Base-by-base conservation (phyloP, 1,140 invertebrate genomes). In the Ceratosolen fusciceps region DNA sequence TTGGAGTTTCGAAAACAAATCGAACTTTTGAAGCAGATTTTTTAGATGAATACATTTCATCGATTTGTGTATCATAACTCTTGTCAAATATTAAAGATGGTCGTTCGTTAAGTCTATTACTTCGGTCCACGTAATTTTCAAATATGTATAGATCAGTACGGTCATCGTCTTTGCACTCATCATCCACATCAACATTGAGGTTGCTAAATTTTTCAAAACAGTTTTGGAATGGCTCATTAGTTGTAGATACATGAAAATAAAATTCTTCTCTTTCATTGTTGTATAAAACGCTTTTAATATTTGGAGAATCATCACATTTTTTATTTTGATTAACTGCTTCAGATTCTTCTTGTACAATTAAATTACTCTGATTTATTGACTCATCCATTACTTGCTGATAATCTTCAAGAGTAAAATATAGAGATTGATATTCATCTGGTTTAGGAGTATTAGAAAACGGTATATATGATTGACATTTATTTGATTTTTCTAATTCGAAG, bases 221-320 rank as follows among this genome's bases (percentile, higher is more conserved):
- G 71, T 86, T 88, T 49, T 88, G 87, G 47, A 90, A 90, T 0
- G 88, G 88, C 0, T 86, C 68, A 56, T 86, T 87, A 0, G 89
- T 90, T 0, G 89, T 90, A 1, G 88, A 89, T 0, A 90, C 85
- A 4, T 87, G 83, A 75, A 90, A 90, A 37, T 84, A 86, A 16
- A 87, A 43, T 73, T 74, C 80, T n/a, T 84, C 67, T 21, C 82
- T 82, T 0, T 83, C 83, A 14, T 82, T 79, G 12, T 84, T 71
- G 12, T 82, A 82, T 12, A 82, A 54, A 9, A 82, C 73, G 1
- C 79, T 75, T 31, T 82, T 82, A 10, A 75, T 56, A 49, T 80
- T 37, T 9, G 80, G 58, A 65, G 19, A 37, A 34, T 24, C 73
- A 5, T 72, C 49, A 14, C 9, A 21, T 21, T 77, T 79, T 43